Base-by-base conservation (phyloP, 2,113 vertebrate species). In the Melierax canorus region DNA sequence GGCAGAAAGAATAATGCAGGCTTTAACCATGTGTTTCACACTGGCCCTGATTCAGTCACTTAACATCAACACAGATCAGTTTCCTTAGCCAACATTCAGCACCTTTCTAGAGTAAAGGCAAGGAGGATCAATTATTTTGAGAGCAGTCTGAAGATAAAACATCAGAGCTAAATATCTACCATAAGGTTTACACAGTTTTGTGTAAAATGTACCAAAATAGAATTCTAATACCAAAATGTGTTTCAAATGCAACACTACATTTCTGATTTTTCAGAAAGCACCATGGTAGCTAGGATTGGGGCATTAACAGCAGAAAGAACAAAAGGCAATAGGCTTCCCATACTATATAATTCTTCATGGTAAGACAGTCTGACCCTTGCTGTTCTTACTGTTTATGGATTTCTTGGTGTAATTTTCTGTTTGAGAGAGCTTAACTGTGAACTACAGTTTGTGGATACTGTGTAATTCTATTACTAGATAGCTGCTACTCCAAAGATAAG, bases 391-490 rank as follows among this genome's bases (percentile, higher is more conserved):
- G 64, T 68, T 92, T 64, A 81, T 90, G 69, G 82, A 77, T 90
- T 94, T 95, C 85, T 88, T 91, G 60, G 82, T 87, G 73, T 81
- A 87, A 85, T 82, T 88, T 81, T 94, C 86, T 93, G 55, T 96
- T 92, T 86, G 51, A 94, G 86, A 72, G 67, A 39, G 67, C 77
- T 84, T 92, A 94, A 84, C 26, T 3, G 50, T 76, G 58, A 93
- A n/a, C 69, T 66, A 75, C 82, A 62, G 45, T 91, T 89, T 91
- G 36, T 76, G 45, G 45, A 23, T 74, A 78, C 63, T 58, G 32
- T 86, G 50, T 79, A 85, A 78, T 94, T 79, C 59, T 38, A 27
- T 51, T 89, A 69, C 55, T 67, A 75, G 72, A 36, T 77, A 86
- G 73, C 84, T 84, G 75, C 87, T 91, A 36, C 53, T 87, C 78